Conservation (phyloP, 1,140 invertebrate species). For the Eufriesea mexicana region DNA sequence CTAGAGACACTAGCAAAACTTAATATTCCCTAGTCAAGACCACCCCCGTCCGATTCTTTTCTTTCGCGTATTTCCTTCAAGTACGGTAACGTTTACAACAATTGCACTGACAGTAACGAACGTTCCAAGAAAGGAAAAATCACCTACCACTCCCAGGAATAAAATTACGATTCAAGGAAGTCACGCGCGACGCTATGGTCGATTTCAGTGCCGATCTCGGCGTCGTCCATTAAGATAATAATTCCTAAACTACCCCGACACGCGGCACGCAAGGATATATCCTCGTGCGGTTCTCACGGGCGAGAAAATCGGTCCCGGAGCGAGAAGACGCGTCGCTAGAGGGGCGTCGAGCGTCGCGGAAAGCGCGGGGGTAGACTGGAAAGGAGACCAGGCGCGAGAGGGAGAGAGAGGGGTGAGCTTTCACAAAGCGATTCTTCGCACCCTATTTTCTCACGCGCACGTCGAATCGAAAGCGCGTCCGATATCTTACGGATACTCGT, state of each 20-base stretch:
- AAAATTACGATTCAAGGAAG: no score
- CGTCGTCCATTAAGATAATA: neutral
- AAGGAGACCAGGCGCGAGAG: constrained; percentile 26
- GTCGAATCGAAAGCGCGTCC: constrained; percentile 68
- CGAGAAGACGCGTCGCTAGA: constrained; percentile 2
- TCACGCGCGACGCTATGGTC: neutral
- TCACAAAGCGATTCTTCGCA: constrained; percentile 70
- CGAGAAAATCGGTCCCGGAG: constrained; percentile 45
- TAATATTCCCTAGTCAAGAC: no score
- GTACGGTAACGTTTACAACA: no score
- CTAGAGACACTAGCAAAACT: no score
- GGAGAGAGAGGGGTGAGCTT: constrained; percentile 49
- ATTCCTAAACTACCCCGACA: neutral
- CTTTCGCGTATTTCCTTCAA: no score
- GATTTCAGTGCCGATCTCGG: neutral
- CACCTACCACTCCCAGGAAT: no score
- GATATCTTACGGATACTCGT: constrained; percentile 70
- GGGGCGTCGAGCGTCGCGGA: constrained; percentile 10
- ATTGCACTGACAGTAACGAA: no score
- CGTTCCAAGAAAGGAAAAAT: no score
- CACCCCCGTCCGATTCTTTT: no score
- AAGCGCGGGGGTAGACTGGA: constrained; percentile 1
- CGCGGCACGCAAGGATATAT: neutral
- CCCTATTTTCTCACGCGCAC: constrained; percentile 71
- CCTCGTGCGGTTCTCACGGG: neutral